Conservation (phyloP, 2,797 vertebrate species). For the Catharus ustulatus region DNA sequence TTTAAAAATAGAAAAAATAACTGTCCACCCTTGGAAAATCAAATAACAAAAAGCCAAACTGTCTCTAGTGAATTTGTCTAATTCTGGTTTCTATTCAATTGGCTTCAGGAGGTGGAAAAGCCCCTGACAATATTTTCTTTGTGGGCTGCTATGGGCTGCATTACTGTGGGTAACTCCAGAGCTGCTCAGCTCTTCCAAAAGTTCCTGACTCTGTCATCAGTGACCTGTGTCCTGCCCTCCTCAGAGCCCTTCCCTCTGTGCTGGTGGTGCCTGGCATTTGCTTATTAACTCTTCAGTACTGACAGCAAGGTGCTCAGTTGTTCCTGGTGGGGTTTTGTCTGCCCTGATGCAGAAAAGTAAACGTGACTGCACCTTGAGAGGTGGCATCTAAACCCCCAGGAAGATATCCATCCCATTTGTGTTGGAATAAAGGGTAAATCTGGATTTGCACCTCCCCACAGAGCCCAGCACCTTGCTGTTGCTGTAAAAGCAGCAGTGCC, state of each 20-base stretch:
- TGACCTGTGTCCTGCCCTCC: not conserved
- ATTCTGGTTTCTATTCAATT: accelerated
- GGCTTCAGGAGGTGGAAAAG: not conserved
- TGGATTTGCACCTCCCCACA: not conserved
- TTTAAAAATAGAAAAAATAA: not conserved
- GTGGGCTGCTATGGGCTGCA: not conserved
- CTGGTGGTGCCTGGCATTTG: accelerated
- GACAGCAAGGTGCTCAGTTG: accelerated
- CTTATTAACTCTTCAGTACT: not conserved
- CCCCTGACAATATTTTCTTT: not conserved
- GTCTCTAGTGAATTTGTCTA: not conserved
- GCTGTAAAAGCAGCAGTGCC: accelerated
- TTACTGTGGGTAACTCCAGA: accelerated
- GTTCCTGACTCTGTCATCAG: not conserved
- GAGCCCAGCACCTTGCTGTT: not conserved
- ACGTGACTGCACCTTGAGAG: accelerated
- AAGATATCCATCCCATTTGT: not conserved
- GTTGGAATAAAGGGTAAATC: not conserved
- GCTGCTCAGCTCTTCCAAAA: not conserved
- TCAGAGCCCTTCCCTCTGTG: not conserved
- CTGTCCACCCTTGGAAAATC: not conserved
- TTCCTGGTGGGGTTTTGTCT: not conserved
- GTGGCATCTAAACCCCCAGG: not conserved
- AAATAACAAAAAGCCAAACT: not conserved
- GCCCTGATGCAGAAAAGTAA: accelerated